Conservation (phyloP, 2,888 invertebrate species). For the Sminthurides aquaticus region DNA sequence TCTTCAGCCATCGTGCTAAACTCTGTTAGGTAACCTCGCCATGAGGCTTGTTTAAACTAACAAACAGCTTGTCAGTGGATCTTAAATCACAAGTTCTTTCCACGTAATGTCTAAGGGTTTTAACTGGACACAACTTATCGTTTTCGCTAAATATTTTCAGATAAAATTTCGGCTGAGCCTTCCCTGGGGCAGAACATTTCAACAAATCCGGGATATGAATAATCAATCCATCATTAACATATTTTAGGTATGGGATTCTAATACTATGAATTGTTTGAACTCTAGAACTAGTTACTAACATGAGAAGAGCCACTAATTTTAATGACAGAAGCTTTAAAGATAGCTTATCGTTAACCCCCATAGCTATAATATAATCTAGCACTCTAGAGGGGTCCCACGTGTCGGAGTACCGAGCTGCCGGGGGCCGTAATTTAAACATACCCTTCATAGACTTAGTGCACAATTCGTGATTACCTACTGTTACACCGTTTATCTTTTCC, state of each 20-base stretch:
- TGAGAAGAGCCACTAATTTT: slow-evolving; percentile 9
- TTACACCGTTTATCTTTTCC: neutral
- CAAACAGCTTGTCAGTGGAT: slow-evolving; percentile 5
- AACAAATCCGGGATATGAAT: neutral
- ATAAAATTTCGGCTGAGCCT: neutral
- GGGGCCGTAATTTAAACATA: slow-evolving; percentile 6
- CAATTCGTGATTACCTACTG: slow-evolving; percentile 9
- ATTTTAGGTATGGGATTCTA: neutral
- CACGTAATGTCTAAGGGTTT: neutral
- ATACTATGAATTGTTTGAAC: slow-evolving; percentile 15
- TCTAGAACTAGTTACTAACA: slow-evolving; percentile 17
- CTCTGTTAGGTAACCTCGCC: slow-evolving; percentile 7
- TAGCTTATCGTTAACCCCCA: neutral
- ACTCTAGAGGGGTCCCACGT: slow-evolving; percentile 20
- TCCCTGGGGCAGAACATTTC: slow-evolving; percentile 8
- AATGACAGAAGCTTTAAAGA: slow-evolving; percentile 10
- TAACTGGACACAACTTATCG: slow-evolving; percentile 1
- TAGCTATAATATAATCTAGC: neutral
- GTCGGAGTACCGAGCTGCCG: slow-evolving; percentile 9
- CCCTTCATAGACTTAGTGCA: slow-evolving; percentile 11
- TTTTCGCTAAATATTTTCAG: neutral
- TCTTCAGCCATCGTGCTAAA: slow-evolving; percentile 12
- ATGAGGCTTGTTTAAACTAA: slow-evolving; percentile 3
- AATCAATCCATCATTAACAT: neutral
- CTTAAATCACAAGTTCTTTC: neutral